Evolutionary conservation across 2,888 invertebrate species (phyloP).

Genomic region (Drosophila affinis): DNA sequence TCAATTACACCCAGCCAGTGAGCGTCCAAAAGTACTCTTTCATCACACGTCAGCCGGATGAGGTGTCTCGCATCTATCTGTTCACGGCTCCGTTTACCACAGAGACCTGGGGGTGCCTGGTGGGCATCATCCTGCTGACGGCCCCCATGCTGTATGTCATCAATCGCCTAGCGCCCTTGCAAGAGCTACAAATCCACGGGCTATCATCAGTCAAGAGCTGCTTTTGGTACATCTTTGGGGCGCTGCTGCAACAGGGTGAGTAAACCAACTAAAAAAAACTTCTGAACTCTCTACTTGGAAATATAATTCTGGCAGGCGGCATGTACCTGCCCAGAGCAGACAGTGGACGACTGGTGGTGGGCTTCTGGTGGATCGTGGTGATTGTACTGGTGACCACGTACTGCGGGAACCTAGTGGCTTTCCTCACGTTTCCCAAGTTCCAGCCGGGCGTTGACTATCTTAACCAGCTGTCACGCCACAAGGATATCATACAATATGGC

Average conservation of each 20-base stretch:
- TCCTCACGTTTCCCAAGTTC: conserved; percentile 93
- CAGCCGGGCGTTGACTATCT: conserved; percentile 82
- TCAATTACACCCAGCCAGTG: conserved; percentile 92
- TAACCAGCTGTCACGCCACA: conserved; percentile 83
- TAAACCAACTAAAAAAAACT: background rate
- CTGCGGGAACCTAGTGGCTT: conserved; percentile 95
- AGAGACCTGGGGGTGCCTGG: conserved; percentile 93
- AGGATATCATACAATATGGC: conserved; percentile 89
- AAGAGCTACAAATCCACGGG: conserved; percentile 83
- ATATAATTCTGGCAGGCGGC: conserved; percentile 86
- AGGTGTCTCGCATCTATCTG: conserved; percentile 91
- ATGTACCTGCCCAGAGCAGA: conserved; percentile 93
- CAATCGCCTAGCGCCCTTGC: conserved; percentile 88
- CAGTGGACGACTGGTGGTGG: conserved; percentile 93
- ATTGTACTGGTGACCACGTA: conserved; percentile 95
- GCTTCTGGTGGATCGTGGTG: conserved; percentile 96
- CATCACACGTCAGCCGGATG: conserved; percentile 90
- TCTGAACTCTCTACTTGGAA: background rate
- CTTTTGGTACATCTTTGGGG: conserved; percentile 92
- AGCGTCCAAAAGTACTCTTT: conserved; percentile 92
- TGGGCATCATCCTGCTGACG: conserved; percentile 89
- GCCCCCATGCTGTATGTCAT: conserved; percentile 91
- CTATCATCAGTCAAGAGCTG: conserved; percentile 82
- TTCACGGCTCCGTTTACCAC: conserved; percentile 92
- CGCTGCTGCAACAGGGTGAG: conserved; percentile 94